phyloP scores from a whole-genome alignment of 30 jellyfish, hydroid and myxozoan genomes.

The Catostylus mosaicus region DNA sequence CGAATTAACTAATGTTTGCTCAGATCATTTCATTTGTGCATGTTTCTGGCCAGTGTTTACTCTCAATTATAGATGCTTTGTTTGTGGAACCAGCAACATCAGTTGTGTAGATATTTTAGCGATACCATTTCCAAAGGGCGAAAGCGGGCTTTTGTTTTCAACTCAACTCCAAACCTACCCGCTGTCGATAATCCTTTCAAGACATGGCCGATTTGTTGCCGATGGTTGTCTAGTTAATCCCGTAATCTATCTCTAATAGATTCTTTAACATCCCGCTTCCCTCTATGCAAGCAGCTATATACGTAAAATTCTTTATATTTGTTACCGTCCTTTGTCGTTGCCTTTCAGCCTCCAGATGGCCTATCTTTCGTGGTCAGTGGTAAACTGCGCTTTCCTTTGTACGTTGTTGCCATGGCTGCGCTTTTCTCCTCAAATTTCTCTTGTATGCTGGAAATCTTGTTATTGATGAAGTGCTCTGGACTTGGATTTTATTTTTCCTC shows the following conservation, averaged over 20 bases:
- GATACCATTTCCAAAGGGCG: neutral
- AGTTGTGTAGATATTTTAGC: neutral
- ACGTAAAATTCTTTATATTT: neutral
- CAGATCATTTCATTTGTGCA: neutral
- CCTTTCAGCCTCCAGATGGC: conserved; percentile 21
- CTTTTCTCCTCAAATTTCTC: conserved; percentile 19
- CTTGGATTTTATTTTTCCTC: neutral
- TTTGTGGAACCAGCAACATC: neutral
- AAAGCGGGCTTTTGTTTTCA: neutral
- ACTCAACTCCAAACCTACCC: neutral
- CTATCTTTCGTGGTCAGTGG: conserved; percentile 23
- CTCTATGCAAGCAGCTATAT: neutral
- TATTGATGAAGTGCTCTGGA: neutral
- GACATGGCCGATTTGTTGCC: conserved; percentile 6
- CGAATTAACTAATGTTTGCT: neutral
- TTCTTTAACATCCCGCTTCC: conserved; percentile 14
- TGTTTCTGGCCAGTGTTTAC: neutral
- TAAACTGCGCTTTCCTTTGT: neutral
- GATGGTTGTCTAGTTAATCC: conserved; percentile 3
- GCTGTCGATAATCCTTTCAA: conserved; percentile 9
- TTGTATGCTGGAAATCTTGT: neutral
- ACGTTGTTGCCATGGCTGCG: conserved; percentile 8
- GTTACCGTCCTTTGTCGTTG: neutral
- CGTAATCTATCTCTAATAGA: conserved; percentile 10
- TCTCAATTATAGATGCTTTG: neutral